These are phyloP conservation scores for Apeltes quadracus DNA, from an alignment of 2,113 vertebrate genomes.

Conservation along the genomic window DNA sequence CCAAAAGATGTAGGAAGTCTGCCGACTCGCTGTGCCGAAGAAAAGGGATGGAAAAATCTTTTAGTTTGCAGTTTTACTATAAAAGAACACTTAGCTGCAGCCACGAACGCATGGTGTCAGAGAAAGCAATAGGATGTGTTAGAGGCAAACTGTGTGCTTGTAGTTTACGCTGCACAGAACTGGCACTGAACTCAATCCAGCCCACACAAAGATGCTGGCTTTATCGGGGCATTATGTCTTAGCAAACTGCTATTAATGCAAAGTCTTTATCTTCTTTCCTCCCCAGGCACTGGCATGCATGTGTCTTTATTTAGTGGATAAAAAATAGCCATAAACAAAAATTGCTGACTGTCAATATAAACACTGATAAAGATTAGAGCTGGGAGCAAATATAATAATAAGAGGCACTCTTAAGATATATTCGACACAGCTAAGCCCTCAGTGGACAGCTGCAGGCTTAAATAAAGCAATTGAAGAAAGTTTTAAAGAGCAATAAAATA, in stretches of 20 bases:
- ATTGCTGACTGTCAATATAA: slow-evolving; percentile 79
- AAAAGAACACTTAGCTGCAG: slow-evolving; percentile 15
- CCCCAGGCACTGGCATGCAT: slow-evolving; percentile 59
- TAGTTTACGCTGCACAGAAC: slow-evolving; percentile 38
- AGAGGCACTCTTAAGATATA: slow-evolving; percentile 69
- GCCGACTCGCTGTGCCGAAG: background rate
- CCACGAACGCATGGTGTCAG: slow-evolving; percentile 6
- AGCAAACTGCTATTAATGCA: slow-evolving; percentile 77
- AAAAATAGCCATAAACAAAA: slow-evolving; percentile 76
- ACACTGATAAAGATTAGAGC: slow-evolving; percentile 77
- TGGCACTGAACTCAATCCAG: slow-evolving; percentile 73
- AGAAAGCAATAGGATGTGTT: slow-evolving; percentile 32
- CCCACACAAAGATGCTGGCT: slow-evolving; percentile 71
- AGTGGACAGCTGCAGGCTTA: slow-evolving; percentile 77
- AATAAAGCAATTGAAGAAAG: slow-evolving; percentile 70
- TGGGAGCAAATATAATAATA: slow-evolving; percentile 73
- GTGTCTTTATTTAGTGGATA: slow-evolving; percentile 73
- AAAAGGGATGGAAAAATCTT: slow-evolving; percentile 31
- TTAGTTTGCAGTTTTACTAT: slow-evolving; percentile 23
- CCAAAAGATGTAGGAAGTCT: slow-evolving; percentile 53
- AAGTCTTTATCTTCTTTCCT: slow-evolving; percentile 77
- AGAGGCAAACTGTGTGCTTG: slow-evolving; percentile 20
- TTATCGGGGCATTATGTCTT: slow-evolving; percentile 76
- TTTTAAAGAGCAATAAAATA: slow-evolving; percentile 72
- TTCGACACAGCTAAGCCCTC: slow-evolving; percentile 70